Percentiles rank a stretch among this genome's conserved stretches.
Conservation (phyloP, 2,888 invertebrate genomes). For the Brenthis daphne region DNA sequence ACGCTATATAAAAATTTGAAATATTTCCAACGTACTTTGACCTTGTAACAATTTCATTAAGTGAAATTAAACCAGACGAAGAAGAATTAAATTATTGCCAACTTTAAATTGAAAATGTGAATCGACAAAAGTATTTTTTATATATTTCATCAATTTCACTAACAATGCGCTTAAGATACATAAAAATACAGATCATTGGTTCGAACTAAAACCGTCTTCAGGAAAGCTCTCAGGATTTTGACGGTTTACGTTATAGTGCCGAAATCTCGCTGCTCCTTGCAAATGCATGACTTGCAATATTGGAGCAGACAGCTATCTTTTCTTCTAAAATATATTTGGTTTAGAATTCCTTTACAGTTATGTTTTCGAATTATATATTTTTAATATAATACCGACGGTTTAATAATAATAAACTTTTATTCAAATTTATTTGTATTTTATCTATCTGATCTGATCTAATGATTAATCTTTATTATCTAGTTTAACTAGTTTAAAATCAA, state of each 20-base stretch:
- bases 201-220: conserved; percentile 11
- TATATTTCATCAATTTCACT: neutral
- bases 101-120: no score
- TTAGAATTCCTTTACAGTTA: conserved; percentile 4
- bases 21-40: no score
- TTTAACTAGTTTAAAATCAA: no score
- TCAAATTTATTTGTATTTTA: no score
- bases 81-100: no score
- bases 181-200: conserved; percentile 13
- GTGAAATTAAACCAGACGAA: no score
- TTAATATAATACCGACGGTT: neutral
- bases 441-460: no score
- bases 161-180: neutral
- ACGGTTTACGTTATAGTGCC: conserved; percentile 25
- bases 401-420: no score
- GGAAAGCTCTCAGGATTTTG: conserved; percentile 19
- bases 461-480: no score
- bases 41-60: no score
- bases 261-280: conserved; percentile 21
- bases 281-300: conserved; percentile 34
- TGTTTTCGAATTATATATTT: neutral
- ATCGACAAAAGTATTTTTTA: no score
- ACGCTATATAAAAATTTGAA: no score
- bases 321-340: conserved; percentile 30
- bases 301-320: conserved; percentile 26